Base-by-base conservation (phyloP, 2,888 invertebrate genomes). In the Drosophila affinis region DNA sequence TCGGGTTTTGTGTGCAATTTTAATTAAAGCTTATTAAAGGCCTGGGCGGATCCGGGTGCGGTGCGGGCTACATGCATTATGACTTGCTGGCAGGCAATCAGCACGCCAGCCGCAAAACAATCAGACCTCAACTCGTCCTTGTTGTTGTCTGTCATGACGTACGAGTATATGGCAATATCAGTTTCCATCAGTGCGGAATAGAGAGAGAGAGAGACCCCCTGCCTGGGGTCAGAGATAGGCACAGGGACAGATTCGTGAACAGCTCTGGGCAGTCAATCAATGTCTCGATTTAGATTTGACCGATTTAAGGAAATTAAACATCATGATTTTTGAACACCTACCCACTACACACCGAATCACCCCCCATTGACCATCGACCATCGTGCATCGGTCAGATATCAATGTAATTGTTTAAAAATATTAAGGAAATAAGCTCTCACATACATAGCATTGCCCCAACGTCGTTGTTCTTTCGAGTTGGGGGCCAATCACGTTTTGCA, bases 251-350 rank as follows among this genome's bases (percentile, higher is more conserved):
- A 55, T 55, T 54, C 55, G 39, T 45, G 56, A 17, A 27, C 32
- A 34, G 34, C 34, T 34, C 32, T 51, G 57, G 21, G 32, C 60
- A 47, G 54, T 55, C 65, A 65, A 64, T 64, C 64, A 67, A 55
- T 69, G 68, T 69, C 69, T 52, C 12, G 24, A 12, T 48, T 51
- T 32, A 56, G 64, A 56, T 48, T 63, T 14, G 47, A 21, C 18
- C 48, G 48, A 78, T 73, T 69, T 24, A 48, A 79, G 90, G 90
- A 89, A 89, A 88, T 89, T 74, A 79, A 79, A 88, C 90, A 89
- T 89, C 82, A 88, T 77, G 84, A 80, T 81, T 78, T 68, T 85
- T 77, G 74, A 78, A 76, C 44, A 44, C 29, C 29, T 29, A 29
- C 29, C 5, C 27, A 7, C 27, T 27, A 7, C 27, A 27, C 27